Conservation (phyloP, 2,888 invertebrate species). For the Crossocerus cetratus region DNA sequence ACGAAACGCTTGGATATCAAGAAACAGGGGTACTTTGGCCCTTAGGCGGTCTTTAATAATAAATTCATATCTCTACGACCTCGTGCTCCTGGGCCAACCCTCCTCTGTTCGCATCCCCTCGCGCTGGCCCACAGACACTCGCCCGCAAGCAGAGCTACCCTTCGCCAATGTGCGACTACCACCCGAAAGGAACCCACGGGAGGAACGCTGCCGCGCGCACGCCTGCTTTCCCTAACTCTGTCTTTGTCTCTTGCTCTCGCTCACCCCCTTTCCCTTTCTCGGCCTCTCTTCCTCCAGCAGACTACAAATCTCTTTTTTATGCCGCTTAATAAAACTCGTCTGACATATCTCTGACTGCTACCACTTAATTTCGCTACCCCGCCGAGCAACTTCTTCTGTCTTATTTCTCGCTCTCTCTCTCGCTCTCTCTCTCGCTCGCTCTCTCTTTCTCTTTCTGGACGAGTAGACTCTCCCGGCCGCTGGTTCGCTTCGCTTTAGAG, state of each 20-base stretch:
- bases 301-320: conserved; percentile 76
- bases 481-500: neutral
- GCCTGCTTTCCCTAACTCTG: neutral
- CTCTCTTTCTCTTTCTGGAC: neutral
- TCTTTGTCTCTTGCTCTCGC: neutral
- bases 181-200: conserved; percentile 9
- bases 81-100: conserved; percentile 53
- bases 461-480: too few species aligned
- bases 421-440: neutral
- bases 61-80: conserved; percentile 74
- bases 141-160: conserved; percentile 39
- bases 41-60: conserved; percentile 74
- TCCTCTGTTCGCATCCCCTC: conserved; percentile 41
- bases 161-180: conserved; percentile 13
- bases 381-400: neutral
- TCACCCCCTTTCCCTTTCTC: neutral
- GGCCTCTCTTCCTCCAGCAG: conserved; percentile 36
- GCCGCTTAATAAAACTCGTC: conserved; percentile 76
- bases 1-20: conserved; percentile 62
- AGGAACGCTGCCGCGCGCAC: conserved; percentile 6
- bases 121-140: conserved; percentile 5
- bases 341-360: conserved; percentile 76
- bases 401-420: neutral
- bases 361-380: conserved; percentile 73
- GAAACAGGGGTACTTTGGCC: conserved; percentile 71